A percentile compares a stretch with the other conserved stretches of the same genome.
Conservation (phyloP, 2,113 vertebrate genomes). For the Phoenicopterus ruber region DNA sequence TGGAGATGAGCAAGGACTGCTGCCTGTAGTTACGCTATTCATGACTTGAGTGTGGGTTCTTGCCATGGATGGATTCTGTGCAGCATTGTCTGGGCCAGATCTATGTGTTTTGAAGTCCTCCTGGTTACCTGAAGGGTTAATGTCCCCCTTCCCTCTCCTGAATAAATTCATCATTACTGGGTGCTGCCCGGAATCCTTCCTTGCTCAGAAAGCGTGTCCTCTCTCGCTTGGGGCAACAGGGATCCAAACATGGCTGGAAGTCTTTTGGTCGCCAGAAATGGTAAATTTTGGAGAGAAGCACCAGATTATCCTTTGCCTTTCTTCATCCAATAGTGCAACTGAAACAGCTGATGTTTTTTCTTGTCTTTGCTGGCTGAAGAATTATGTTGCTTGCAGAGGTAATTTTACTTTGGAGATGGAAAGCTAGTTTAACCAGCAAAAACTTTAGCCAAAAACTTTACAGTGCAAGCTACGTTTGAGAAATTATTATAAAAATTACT, state of each 20-base stretch:
- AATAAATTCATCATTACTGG: background rate
- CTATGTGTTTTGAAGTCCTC: background rate
- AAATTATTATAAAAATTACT: background rate
- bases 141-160: background rate
- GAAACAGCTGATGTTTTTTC: background rate
- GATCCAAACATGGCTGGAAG: background rate
- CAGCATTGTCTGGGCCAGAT: background rate
- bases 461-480: background rate
- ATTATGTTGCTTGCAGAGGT: background rate
- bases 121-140: background rate
- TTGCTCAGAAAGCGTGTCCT: background rate
- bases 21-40: background rate
- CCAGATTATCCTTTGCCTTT: background rate
- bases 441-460: background rate
- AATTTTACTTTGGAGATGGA: background rate
- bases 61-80: background rate
- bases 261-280: background rate
- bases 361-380: background rate
- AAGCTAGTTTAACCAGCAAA: background rate
- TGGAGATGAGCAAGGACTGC: background rate
- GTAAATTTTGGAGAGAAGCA: background rate
- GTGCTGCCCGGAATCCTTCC: background rate
- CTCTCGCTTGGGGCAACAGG: background rate
- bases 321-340: background rate
- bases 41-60: background rate